Evolutionary conservation across 2,113 vertebrate species (phyloP).

Genomic region (Carlito syrichta): DNA sequence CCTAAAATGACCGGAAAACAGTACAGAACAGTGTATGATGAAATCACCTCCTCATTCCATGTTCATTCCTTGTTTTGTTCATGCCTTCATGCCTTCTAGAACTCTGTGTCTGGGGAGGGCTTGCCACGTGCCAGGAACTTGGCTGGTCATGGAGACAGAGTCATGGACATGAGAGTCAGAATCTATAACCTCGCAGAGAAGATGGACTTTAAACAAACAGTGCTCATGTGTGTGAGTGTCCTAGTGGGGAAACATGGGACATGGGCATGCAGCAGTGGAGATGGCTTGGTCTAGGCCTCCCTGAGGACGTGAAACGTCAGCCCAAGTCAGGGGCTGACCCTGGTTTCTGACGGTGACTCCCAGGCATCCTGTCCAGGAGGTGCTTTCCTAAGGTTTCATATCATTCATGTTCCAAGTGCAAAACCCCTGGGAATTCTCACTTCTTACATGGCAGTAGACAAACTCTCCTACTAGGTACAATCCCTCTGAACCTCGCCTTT

Average conservation of each 20-base stretch:
- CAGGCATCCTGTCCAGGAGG: neutral
- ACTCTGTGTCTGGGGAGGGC: neutral
- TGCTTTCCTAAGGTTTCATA: neutral
- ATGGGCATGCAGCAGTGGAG: too few species aligned
- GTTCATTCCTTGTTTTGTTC: neutral
- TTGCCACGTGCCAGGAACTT: neutral
- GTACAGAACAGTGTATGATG: neutral
- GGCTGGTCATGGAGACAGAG: neutral
- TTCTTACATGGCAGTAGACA: neutral
- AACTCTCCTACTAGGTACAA: neutral
- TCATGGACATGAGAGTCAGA: neutral
- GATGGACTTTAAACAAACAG: neutral
- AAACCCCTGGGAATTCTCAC: neutral
- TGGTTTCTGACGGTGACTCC: neutral
- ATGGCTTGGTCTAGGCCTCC: neutral
- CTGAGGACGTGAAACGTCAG: neutral
- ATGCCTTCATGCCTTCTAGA: neutral
- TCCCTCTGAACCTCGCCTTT: neutral
- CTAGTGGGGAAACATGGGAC: neutral
- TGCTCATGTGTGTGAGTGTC: neutral
- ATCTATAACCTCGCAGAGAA: neutral
- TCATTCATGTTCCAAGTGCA: neutral
- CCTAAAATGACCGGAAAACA: neutral
- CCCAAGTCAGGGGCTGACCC: neutral
- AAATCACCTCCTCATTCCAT: neutral